phyloP scores from a whole-genome alignment of 2,113 vertebrate genomes.

The Corythornis vintsioides region DNA sequence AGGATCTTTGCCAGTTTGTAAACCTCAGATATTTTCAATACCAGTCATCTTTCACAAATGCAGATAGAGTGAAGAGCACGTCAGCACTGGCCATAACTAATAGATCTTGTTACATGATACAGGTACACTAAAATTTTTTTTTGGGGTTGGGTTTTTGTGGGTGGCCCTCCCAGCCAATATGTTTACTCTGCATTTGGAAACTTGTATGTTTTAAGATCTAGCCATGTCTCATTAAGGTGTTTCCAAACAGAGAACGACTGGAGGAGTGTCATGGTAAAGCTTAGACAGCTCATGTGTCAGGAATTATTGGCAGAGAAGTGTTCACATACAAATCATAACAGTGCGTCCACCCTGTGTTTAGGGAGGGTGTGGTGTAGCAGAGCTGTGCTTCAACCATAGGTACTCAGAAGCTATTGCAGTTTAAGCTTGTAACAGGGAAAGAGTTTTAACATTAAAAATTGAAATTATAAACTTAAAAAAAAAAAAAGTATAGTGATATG shows the following conservation, averaged over 20 bases:
- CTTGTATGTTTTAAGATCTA: not conserved
- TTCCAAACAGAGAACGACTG: not conserved
- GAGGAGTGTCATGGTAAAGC: conserved; percentile 18
- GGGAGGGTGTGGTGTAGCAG: conserved; percentile 52
- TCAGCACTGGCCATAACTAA: not conserved
- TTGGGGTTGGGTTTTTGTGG: not conserved
- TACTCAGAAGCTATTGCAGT: conserved; percentile 46
- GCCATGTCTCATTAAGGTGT: not conserved
- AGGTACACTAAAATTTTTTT: not conserved
- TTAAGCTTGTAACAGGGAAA: conserved; percentile 44
- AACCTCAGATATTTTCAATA: not conserved
- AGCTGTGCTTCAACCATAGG: conserved; percentile 10
- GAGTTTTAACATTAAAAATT: conserved; percentile 41
- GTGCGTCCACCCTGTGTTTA: conserved; percentile 74
- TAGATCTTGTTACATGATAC: not conserved
- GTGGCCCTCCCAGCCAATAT: not conserved
- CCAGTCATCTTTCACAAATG: not conserved
- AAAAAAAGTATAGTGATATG: not conserved
- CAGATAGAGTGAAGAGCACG: not conserved
- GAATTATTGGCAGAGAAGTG: conserved; percentile 64
- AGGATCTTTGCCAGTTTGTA: not conserved
- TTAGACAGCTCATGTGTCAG: conserved; percentile 36
- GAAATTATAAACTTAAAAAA: conserved; percentile 29
- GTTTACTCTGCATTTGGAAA: conserved; percentile 8
- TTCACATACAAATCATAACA: conserved; percentile 40